phyloP scores from a whole-genome alignment of 1,140 invertebrate species.

The Diploscapter pachys region DNA sequence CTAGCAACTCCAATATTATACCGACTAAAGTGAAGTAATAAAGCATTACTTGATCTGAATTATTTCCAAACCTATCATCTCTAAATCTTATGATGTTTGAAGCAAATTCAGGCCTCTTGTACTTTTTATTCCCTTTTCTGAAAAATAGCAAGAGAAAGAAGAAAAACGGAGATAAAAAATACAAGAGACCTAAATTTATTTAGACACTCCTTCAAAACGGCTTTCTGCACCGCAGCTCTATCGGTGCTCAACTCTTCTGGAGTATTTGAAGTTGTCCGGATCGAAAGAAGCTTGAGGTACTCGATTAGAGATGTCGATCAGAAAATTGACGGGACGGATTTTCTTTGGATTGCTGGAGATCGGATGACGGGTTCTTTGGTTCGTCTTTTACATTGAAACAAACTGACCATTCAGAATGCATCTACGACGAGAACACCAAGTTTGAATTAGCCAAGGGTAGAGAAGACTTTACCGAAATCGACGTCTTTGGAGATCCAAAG shows the following conservation, averaged over 20 bases:
- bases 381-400: not conserved
- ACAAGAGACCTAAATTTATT: not conserved
- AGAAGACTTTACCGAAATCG: constrained; percentile 26
- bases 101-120: too few relatives aligned
- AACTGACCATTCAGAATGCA: constrained; percentile 29
- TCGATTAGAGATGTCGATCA: constrained; percentile 3
- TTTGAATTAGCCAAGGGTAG: constrained; percentile 14
- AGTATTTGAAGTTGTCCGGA: constrained; percentile 38
- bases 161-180: not conserved
- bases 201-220: constrained; percentile 48
- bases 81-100: too few relatives aligned
- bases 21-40: not conserved
- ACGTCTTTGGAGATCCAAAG: constrained; percentile 33
- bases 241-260: constrained; percentile 43
- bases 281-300: constrained; percentile 48
- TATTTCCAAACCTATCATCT: too few relatives aligned
- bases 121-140: too few relatives aligned
- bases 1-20: too few relatives aligned
- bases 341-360: constrained; percentile 47
- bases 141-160: too few relatives aligned
- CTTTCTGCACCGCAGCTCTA: constrained; percentile 53
- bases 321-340: constrained; percentile 10
- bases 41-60: too few relatives aligned
- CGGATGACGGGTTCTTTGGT: constrained; percentile 44
- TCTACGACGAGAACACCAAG: constrained; percentile 17